Base-by-base conservation (phyloP, 2,888 invertebrate species). In the Drosophila borborema region DNA sequence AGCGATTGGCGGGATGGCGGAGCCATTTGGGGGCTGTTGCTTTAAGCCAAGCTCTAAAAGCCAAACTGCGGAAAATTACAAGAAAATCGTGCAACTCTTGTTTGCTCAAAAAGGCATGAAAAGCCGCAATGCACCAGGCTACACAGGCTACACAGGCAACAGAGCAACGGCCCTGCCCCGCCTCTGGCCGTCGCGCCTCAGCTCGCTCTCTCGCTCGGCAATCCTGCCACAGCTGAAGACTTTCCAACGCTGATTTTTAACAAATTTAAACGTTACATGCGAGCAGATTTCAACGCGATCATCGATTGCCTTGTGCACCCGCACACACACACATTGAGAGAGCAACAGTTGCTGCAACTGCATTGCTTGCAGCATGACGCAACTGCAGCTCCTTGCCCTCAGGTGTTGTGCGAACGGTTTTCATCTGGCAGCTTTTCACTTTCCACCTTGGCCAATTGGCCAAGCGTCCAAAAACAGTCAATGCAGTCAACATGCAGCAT, bases 61-160 rank as follows among this genome's bases (percentile, higher is more conserved):
- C 74, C 72, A 82, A 82, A 73, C 85, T 87, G 74, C 76, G 90
- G 90, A 91, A 91, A 91, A 91, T 91, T 91, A 91, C 91, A 91
- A 91, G 92, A 91, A 91, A 91, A 91, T 91, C 91, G 91, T 91
- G 91, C 91, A 91, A 83, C 75, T 88, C 90, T 88, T 80, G 86
- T 90, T 88, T 77, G 81, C 89, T 85, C 77, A 71, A 75, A 81
- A 85, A 74, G 85, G 79, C 86, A 77, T 80, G 81, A 88, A 85
- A 89, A 78, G 59, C 61, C 58, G 61, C 65, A 64, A 36, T 53
- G 45, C 54, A 72, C 41, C 64, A 43, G 23, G 46, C 74, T 31
- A 49, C 48, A 48, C 23, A 14, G 20, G 20, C 45, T 14, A 45
- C 23, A 46, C 23, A 23, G 23, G 46, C 46, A 46, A 40, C 40